phyloP scores from a whole-genome alignment of 1,140 invertebrate genomes.

The Temnothorax nylanderi region DNA sequence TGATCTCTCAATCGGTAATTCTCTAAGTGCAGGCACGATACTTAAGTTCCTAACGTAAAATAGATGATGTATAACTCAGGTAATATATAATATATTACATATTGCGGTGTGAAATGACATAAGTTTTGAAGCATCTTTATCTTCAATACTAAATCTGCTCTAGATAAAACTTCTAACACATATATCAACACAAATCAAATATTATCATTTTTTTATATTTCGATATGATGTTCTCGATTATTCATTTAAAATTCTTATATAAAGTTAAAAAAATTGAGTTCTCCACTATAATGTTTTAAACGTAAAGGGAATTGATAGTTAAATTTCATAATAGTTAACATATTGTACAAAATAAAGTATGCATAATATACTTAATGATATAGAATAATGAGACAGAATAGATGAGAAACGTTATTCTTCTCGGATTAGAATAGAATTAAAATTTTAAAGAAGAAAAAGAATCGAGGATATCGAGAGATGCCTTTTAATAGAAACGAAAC shows the following conservation, averaged over 20 bases:
- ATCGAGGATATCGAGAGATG: background rate
- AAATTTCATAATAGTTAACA: background rate
- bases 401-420: background rate
- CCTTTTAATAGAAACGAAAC: slow-evolving; percentile 7
- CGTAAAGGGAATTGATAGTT: background rate
- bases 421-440: background rate
- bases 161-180: slow-evolving; percentile 13
- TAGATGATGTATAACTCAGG: background rate
- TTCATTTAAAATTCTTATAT: slow-evolving; percentile 5
- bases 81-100: background rate
- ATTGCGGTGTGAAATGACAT: background rate
- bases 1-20: slow-evolving; percentile 44
- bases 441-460: slow-evolving; percentile 18
- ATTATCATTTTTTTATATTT: background rate
- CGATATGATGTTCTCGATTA: background rate
- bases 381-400: background rate
- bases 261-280: background rate
- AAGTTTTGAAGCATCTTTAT: background rate
- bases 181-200: background rate
- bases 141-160: background rate
- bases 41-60: background rate
- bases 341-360: background rate
- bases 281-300: background rate
- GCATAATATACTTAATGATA: background rate
- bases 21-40: background rate